A percentile compares a stretch with the other conserved stretches of the same genome.
These are phyloP conservation scores for Rousettus madagascariensis DNA, from an alignment of 2,797 vertebrate genomes.

Conservation along the genomic window DNA sequence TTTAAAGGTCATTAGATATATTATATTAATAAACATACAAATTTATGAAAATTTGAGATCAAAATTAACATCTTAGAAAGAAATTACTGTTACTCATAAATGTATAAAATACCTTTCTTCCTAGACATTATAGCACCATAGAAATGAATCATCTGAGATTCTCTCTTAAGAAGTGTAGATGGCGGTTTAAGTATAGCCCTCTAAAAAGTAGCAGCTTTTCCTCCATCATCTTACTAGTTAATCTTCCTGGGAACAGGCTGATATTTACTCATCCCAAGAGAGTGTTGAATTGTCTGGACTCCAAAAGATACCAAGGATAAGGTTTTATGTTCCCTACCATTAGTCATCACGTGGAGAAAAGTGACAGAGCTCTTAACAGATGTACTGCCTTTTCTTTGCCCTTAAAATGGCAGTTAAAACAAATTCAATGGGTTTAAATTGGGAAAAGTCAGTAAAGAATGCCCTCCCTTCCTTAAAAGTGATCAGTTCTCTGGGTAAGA, in stretches of 20 bases:
- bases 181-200: constrained; percentile 58
- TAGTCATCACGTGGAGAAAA: constrained; percentile 72
- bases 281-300: constrained; percentile 80
- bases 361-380: constrained; percentile 51
- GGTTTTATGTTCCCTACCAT: constrained; percentile 75
- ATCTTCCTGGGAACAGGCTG: constrained; percentile 85
- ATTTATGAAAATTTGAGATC: background rate
- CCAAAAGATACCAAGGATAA: constrained; percentile 79
- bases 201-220: constrained; percentile 70
- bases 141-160: constrained; percentile 62
- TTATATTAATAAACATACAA: background rate
- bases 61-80: constrained; percentile 69
- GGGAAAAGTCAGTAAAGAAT: constrained; percentile 40
- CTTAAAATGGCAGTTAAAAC: constrained; percentile 47
- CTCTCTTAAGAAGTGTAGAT: constrained; percentile 46
- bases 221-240: constrained; percentile 77
- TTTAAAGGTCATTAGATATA: constrained; percentile 7
- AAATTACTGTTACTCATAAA: constrained; percentile 46
- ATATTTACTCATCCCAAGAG: constrained; percentile 84
- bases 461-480: background rate
- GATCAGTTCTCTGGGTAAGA: background rate
- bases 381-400: constrained; percentile 34
- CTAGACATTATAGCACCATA: constrained; percentile 61
- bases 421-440: constrained; percentile 36
- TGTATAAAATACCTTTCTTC: constrained; percentile 57